These are phyloP conservation scores for Crepidodera aurea DNA, from an alignment of 2,888 invertebrate species.

Conservation along the genomic window DNA sequence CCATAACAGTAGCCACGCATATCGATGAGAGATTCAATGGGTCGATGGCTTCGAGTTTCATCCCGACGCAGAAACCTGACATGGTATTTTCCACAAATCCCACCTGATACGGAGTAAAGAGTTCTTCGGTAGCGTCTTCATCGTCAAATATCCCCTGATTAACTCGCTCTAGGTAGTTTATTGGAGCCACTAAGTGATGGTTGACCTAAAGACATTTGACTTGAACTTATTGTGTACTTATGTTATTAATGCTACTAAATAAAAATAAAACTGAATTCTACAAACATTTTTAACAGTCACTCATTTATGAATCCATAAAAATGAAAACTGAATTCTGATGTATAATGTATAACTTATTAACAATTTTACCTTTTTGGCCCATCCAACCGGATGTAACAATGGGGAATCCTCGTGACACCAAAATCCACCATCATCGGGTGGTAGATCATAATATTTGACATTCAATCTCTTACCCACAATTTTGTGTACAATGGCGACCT, in stretches of 20 bases:
- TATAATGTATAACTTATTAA: too few relatives aligned
- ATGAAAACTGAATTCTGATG: too few relatives aligned
- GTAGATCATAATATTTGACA: slow-evolving; percentile 87
- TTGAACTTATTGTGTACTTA: neutral
- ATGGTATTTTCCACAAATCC: slow-evolving; percentile 43
- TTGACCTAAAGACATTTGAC: slow-evolving; percentile 69
- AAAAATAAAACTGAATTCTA: too few relatives aligned
- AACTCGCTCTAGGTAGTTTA: slow-evolving; percentile 78
- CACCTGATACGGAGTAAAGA: slow-evolving; percentile 70
- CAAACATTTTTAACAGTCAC: too few relatives aligned
- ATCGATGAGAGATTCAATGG: slow-evolving; percentile 94
- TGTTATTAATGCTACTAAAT: too few relatives aligned
- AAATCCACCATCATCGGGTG: slow-evolving; percentile 84
- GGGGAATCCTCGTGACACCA: slow-evolving; percentile 98
- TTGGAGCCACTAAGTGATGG: slow-evolving; percentile 86
- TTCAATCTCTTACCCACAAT: slow-evolving; percentile 92
- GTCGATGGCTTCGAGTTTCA: slow-evolving; percentile 98
- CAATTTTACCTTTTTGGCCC: slow-evolving; percentile 82
- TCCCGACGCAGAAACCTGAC: slow-evolving; percentile 62
- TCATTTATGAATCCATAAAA: too few relatives aligned
- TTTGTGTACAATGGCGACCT: slow-evolving; percentile 87
- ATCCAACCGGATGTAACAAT: slow-evolving; percentile 94
- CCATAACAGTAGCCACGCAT: slow-evolving; percentile 95
- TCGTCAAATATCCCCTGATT: slow-evolving; percentile 74
- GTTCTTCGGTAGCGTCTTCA: slow-evolving; percentile 82